A percentile compares a stretch with the other conserved stretches of the same genome.
phyloP scores from a whole-genome alignment of 2,113 vertebrate genomes.

The Rhadina sibilatrix region DNA sequence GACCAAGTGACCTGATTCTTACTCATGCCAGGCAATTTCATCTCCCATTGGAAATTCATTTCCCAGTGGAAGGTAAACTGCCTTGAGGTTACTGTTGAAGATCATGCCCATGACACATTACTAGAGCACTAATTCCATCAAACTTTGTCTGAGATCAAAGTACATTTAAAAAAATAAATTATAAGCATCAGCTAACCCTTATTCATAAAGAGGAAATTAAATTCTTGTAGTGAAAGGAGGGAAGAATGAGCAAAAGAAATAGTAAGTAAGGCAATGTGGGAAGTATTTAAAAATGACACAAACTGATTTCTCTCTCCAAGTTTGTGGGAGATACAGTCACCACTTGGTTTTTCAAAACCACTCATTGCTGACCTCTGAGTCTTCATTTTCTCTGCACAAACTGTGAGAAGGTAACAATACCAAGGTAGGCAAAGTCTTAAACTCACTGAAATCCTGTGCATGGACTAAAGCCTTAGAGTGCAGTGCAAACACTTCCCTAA shows the following conservation, averaged over 20 bases:
- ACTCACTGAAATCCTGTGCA: not conserved
- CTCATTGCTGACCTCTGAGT: not conserved
- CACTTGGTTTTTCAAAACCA: not conserved
- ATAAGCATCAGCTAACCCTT: not conserved
- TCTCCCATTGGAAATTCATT: not conserved
- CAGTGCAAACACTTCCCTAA: not conserved
- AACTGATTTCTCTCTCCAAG: not conserved
- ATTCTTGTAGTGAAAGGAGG: not conserved
- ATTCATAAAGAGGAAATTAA: not conserved
- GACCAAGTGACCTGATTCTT: constrained; percentile 19
- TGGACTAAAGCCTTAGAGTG: not conserved
- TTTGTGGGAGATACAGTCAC: not conserved
- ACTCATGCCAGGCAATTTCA: not conserved
- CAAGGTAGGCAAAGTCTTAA: not conserved
- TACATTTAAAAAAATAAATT: not conserved
- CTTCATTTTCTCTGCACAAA: not conserved
- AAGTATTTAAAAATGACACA: not conserved
- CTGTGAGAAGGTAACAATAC: not conserved
- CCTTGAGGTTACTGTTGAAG: not conserved
- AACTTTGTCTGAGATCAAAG: constrained; percentile 1
- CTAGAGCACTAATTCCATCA: not conserved
- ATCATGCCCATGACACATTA: not conserved
- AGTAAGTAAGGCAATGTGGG: not conserved
- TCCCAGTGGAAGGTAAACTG: not conserved
- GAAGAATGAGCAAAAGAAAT: not conserved